Percentiles rank a stretch among this genome's conserved stretches.
phyloP scores from a whole-genome alignment of 1,140 invertebrate species.

The Atta cephalotes region DNA sequence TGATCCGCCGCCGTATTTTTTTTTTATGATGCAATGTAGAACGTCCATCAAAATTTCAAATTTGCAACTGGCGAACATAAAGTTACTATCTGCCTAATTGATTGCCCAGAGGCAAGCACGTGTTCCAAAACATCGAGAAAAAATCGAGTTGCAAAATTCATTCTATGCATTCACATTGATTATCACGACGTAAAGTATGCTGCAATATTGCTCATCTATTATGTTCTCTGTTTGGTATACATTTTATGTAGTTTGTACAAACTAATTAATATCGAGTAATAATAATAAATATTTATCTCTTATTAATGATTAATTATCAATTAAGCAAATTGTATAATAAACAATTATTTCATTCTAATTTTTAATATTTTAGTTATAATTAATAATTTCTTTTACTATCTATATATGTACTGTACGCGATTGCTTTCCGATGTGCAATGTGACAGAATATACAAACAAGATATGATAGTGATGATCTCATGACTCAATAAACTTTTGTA shows the following conservation, averaged over 20 bases:
- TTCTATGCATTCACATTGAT: background rate
- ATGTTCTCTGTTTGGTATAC: background rate
- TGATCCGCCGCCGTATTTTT: background rate
- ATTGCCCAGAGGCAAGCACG: background rate
- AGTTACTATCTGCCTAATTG: slow-evolving; percentile 39
- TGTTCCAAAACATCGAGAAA: background rate
- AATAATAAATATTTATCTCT: background rate
- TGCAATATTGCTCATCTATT: background rate
- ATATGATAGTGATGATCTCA: background rate
- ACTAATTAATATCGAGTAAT: background rate
- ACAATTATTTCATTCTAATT: background rate
- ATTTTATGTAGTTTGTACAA: background rate
- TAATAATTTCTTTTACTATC: background rate
- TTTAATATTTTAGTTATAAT: background rate
- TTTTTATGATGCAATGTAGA: background rate
- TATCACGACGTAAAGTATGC: background rate
- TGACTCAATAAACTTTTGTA: background rate
- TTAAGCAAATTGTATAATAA: background rate
- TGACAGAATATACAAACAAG: background rate
- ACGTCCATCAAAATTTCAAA: background rate
- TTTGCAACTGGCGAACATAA: background rate
- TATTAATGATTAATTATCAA: slow-evolving; percentile 11
- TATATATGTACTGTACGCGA: background rate
- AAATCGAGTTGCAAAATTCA: slow-evolving; percentile 18
- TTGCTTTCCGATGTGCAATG: background rate